Conservation (phyloP, 2,113 vertebrate species). For the Cynoglossus semilaevis region DNA sequence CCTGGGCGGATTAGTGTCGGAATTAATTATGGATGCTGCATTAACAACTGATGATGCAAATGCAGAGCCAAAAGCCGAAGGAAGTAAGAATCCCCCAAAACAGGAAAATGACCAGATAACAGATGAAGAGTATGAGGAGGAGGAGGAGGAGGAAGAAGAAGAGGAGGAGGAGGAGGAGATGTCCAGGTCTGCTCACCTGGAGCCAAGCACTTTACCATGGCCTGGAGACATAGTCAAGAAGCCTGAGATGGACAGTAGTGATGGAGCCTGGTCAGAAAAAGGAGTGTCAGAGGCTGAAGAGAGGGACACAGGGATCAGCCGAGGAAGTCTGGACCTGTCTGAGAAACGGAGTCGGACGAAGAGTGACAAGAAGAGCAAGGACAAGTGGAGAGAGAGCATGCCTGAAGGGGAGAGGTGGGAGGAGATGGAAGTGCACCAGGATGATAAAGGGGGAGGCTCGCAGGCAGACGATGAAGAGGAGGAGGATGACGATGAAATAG, state of each 20-base stretch:
- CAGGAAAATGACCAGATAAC: not conserved
- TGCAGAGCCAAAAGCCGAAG: conserved; percentile 12
- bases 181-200: conserved; percentile 32
- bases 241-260: not conserved
- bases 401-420: conserved; percentile 68
- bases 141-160: not conserved
- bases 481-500: conserved; percentile 30
- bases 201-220: conserved; percentile 60
- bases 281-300: conserved; percentile 20
- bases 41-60: not conserved
- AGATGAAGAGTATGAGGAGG: not conserved
- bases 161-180: conserved; percentile 13
- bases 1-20: not conserved
- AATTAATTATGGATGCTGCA: conserved; percentile 1
- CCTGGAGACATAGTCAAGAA: conserved; percentile 35
- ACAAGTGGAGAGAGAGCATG: conserved; percentile 71
- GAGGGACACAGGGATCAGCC: conserved; percentile 27
- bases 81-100: conserved; percentile 13
- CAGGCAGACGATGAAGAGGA: conserved; percentile 57
- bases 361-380: conserved; percentile 16
- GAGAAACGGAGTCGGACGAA: conserved; percentile 32
- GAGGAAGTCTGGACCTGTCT: conserved; percentile 40
- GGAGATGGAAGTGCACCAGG: conserved; percentile 5
- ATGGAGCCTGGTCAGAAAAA: conserved; percentile 27
- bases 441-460: conserved; percentile 26